Conservation (phyloP, 2,113 vertebrate genomes). For the Lutjanus erythropterus region DNA sequence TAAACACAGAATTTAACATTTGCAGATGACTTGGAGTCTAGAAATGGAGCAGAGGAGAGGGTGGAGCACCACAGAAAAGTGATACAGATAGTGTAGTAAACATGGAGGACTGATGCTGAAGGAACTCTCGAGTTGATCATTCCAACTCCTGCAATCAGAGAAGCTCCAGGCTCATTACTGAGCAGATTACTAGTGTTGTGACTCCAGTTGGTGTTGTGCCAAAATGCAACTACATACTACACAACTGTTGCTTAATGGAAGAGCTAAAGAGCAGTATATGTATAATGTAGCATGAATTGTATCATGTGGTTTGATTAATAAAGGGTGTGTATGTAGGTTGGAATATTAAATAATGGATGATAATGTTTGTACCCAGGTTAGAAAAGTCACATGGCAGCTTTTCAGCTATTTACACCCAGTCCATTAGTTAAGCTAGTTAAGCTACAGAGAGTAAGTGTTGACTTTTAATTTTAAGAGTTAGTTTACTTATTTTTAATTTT, state of each 20-base stretch:
- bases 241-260: neutral
- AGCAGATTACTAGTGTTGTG: neutral
- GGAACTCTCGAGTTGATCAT: neutral
- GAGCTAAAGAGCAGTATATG: neutral
- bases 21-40: neutral
- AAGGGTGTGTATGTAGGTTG: too few species aligned
- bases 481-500: too few species aligned
- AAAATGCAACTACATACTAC: neutral
- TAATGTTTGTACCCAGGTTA: too few species aligned
- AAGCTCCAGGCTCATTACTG: slow-evolving; percentile 2
- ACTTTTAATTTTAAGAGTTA: too few species aligned
- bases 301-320: too few species aligned
- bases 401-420: too few species aligned
- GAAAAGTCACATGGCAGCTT: too few species aligned
- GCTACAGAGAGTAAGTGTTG: too few species aligned
- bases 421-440: too few species aligned
- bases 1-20: neutral
- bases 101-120: neutral
- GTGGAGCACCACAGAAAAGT: slow-evolving; percentile 2
- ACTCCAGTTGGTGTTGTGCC: neutral
- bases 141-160: slow-evolving; percentile 25
- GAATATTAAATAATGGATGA: too few species aligned
- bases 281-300: too few species aligned
- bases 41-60: neutral
- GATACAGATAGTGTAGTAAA: slow-evolving; percentile 31